phyloP scores from a whole-genome alignment of 1,140 invertebrate species.

The Drosophila serrata region DNA sequence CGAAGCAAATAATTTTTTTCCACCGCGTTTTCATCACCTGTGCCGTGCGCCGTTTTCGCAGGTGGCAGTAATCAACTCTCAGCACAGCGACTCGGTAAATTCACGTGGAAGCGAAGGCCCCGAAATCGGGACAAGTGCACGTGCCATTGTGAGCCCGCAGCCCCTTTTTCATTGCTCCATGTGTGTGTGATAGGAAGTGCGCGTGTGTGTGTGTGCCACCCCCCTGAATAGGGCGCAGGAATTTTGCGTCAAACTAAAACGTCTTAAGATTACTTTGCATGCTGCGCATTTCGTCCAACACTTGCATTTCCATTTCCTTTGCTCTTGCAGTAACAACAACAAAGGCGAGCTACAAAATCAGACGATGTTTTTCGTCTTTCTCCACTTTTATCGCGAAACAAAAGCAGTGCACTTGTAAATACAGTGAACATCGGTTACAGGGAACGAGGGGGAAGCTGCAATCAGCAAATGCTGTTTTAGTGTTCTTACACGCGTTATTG shows the following conservation, averaged over 20 bases:
- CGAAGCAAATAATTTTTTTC: too few relatives aligned
- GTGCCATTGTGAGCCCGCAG: constrained; percentile 21
- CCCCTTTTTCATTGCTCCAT: not conserved
- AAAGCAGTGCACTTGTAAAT: constrained; percentile 12
- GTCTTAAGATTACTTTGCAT: constrained; percentile 40
- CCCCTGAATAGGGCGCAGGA: constrained; percentile 48
- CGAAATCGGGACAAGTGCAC: constrained; percentile 21
- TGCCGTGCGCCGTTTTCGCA: constrained; percentile 13
- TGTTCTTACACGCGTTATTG: not conserved
- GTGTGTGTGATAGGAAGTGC: constrained; percentile 5
- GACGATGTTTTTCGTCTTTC: constrained; percentile 31
- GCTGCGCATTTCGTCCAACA: constrained; percentile 24
- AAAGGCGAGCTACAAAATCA: constrained; percentile 27
- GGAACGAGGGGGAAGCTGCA: not conserved
- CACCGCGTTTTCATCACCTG: constrained; percentile 22
- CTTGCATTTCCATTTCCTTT: constrained; percentile 10
- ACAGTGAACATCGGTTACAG: constrained; percentile 21
- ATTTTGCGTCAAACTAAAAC: constrained; percentile 48
- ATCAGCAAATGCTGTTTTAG: not conserved
- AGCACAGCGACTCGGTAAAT: constrained; percentile 36
- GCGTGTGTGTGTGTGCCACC: constrained; percentile 17
- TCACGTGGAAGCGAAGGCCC: not conserved
- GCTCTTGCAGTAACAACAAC: constrained; percentile 8
- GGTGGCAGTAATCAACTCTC: constrained; percentile 14
- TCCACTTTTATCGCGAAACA: constrained; percentile 62